Evolutionary conservation across 2,888 invertebrate species (phyloP).

Genomic region (Xylota sylvarum): DNA sequence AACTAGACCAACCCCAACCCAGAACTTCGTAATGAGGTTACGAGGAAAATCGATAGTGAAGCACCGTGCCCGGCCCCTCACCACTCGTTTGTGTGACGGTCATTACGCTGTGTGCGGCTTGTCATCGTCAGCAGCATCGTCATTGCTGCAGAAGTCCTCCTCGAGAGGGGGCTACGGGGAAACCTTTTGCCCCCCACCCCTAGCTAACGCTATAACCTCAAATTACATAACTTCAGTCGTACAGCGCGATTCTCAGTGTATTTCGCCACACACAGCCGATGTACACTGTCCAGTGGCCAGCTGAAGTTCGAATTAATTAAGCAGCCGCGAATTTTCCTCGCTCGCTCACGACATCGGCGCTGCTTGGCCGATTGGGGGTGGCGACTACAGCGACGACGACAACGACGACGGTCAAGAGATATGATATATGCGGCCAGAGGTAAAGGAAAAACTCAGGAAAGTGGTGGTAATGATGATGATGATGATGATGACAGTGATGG

Average conservation of each 20-base stretch:
- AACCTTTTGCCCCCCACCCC: neutral
- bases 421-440: slow-evolving; percentile 59
- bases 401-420: slow-evolving; percentile 15
- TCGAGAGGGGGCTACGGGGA: neutral
- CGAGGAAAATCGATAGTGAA: slow-evolving; percentile 71
- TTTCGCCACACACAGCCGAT: slow-evolving; percentile 19
- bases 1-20: slow-evolving; percentile 74
- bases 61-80: slow-evolving; percentile 33
- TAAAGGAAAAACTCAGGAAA: slow-evolving; percentile 37
- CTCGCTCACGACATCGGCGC: slow-evolving; percentile 28
- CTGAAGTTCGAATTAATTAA: slow-evolving; percentile 84
- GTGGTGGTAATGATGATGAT: slow-evolving; percentile 24
- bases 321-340: slow-evolving; percentile 69
- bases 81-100: neutral
- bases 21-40: slow-evolving; percentile 73
- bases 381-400: neutral
- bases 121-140: slow-evolving; percentile 45
- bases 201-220: slow-evolving; percentile 66
- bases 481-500: slow-evolving; percentile 11
- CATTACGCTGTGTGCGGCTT: slow-evolving; percentile 11
- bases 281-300: slow-evolving; percentile 71
- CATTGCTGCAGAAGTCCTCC: slow-evolving; percentile 38
- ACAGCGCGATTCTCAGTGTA: slow-evolving; percentile 16
- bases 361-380: slow-evolving; percentile 44
- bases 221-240: slow-evolving; percentile 70